Percentiles rank a stretch among this genome's conserved stretches.
phyloP scores from a whole-genome alignment of 2,888 invertebrate species.

The Marasmarcha lunaedactyla region DNA sequence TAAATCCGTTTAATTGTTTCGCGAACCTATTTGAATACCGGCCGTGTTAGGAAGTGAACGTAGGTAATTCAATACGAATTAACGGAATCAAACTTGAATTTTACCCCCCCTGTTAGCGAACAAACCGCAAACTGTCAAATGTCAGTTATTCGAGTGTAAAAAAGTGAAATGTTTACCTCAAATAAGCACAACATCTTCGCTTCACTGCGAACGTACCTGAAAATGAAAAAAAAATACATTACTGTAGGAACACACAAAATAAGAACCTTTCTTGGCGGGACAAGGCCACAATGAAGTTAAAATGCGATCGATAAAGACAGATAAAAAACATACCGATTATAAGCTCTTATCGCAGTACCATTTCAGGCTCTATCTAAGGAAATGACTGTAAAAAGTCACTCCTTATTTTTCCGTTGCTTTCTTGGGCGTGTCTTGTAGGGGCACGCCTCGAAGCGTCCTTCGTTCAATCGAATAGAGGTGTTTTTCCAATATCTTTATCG shows the following conservation, averaged over 20 bases:
- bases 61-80: constrained; percentile 66
- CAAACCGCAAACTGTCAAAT: too few species aligned
- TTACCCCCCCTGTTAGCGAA: constrained; percentile 12
- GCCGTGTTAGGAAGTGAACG: constrained; percentile 37
- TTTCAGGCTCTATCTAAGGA: constrained; percentile 34
- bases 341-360: constrained; percentile 29
- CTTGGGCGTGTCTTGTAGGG: constrained; percentile 54
- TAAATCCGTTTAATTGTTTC: constrained; percentile 29
- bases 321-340: constrained; percentile 37
- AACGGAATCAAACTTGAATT: constrained; percentile 46
- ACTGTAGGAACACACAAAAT: constrained; percentile 14
- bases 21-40: constrained; percentile 21
- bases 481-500: constrained; percentile 63
- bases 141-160: not conserved
- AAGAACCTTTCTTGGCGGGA: too few species aligned
- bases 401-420: constrained; percentile 32
- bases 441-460: constrained; percentile 54
- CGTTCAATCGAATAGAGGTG: constrained; percentile 46
- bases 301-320: constrained; percentile 13
- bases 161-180: constrained; percentile 23
- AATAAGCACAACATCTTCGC: constrained; percentile 44
- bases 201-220: constrained; percentile 40
- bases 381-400: constrained; percentile 40
- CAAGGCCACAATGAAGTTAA: constrained; percentile 7
- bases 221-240: constrained; percentile 21